Evolutionary conservation across 2,113 vertebrate genomes (phyloP).

Genomic region (Silurus asotus): DNA sequence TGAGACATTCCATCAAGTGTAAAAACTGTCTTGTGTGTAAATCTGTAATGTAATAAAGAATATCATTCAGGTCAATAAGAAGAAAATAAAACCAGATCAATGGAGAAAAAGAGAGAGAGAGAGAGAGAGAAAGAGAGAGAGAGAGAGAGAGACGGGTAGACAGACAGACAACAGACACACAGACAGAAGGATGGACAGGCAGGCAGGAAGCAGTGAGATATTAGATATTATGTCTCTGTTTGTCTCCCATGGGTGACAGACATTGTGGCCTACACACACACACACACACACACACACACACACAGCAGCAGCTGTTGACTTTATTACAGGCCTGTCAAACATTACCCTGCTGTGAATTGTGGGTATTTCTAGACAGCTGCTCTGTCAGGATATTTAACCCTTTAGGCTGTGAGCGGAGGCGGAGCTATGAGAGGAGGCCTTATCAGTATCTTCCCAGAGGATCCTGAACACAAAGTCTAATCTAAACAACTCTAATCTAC

Average conservation of each 20-base stretch:
- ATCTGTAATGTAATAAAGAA: not conserved
- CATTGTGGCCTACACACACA: not conserved
- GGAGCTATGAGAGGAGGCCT: no score
- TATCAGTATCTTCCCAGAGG: no score
- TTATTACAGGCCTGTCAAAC: conserved; percentile 32
- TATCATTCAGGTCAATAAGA: not conserved
- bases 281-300: not conserved
- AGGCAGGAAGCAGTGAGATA: not conserved
- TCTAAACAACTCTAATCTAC: no score
- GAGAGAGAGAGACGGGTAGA: not conserved
- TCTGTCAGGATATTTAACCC: conserved; percentile 1
- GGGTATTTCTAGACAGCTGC: conserved; percentile 19
- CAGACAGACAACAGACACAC: not conserved
- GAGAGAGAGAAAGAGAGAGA: not conserved
- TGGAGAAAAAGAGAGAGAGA: not conserved
- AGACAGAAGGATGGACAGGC: no score
- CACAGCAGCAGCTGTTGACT: conserved; percentile 50
- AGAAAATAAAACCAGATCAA: not conserved
- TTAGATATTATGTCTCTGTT: not conserved
- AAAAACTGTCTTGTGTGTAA: not conserved
- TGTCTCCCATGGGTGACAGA: conserved; percentile 36
- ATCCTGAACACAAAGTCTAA: no score
- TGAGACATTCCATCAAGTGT: not conserved
- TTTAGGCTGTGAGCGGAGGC: not conserved
- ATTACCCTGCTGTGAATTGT: conserved; percentile 40